Evolutionary conservation across 2,113 vertebrate genomes (phyloP).

Genomic region (Zeus faber): DNA sequence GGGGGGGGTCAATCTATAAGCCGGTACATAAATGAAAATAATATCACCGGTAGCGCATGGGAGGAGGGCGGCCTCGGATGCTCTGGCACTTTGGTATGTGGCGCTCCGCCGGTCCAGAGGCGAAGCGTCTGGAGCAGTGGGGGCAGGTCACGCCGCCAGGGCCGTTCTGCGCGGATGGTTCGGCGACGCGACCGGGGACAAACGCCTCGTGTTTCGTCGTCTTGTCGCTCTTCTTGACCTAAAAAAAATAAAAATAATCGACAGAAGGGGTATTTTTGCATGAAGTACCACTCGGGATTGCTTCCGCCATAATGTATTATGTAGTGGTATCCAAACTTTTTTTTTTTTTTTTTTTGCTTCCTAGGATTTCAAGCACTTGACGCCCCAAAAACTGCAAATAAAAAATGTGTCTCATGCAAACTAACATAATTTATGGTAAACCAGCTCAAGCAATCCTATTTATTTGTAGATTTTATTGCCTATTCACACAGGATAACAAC

Average conservation of each 20-base stretch:
- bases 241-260: constrained; percentile 4
- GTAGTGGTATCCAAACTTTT: too few relatives aligned
- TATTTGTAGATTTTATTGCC: too few relatives aligned
- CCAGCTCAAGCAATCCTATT: too few relatives aligned
- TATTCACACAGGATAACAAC: too few relatives aligned
- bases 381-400: too few relatives aligned
- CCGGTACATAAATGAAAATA: background rate
- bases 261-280: too few relatives aligned
- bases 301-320: too few relatives aligned
- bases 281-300: too few relatives aligned
- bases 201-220: constrained; percentile 72
- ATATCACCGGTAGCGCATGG: constrained; percentile 34
- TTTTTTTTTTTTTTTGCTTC: too few relatives aligned
- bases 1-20: background rate
- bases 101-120: constrained; percentile 68
- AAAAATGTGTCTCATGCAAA: too few relatives aligned
- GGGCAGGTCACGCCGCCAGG: constrained; percentile 75
- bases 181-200: constrained; percentile 45
- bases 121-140: constrained; percentile 74
- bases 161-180: constrained; percentile 39
- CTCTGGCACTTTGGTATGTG: constrained; percentile 78
- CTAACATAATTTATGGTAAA: too few relatives aligned
- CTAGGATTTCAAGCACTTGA: too few relatives aligned
- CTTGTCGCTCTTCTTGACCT: constrained; percentile 66
- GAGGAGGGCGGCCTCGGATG: constrained; percentile 73